Evolutionary conservation across 2,113 vertebrate genomes (phyloP), one percentile per base, ranked within the genome.

Genomic region (Oreochromis tanganicae): DNA sequence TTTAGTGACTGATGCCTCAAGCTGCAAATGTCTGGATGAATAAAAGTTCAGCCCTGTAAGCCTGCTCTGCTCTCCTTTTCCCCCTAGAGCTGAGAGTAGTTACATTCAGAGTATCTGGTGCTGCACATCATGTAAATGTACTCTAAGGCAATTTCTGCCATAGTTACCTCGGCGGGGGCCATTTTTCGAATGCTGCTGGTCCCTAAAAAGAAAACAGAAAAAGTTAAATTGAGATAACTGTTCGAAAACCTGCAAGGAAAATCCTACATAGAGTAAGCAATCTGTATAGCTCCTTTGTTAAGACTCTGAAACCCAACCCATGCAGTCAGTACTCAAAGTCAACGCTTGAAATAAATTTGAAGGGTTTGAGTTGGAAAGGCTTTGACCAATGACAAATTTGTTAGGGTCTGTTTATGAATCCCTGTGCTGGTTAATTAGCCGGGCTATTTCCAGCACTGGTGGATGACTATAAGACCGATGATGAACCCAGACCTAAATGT

Each of bases 171-270:
- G 75, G 95, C 85, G 13, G 95, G 90, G 38, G 94, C 94, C 94
- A 96, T 94, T 94, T 96, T 97, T 68, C 95, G 93, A 90, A 94
- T 92, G 71, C 95, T 94, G 88, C 94, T 96, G 84, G 95, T 94
- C 83, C 96, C 97, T 97, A 66, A 81, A 75, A 16, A 84, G 9
- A 92, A 19, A 91, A 75, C 83, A 86, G 50, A 83, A 68, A 36
- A 88, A 38, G n/a, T 86, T 79, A 27, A 78, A 56, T 19, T 43
- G 63, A 38, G 34, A 68, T 68, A 68, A 68, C 34, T 68, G 10
- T 34, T 38, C 0, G 4, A 38, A 66, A 66, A 66, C 34, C 61
- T 38, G 63, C 34, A 41, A 68, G 63, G 6, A 38, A 68, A 68
- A 41, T 68, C 19, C 10, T 68, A 68, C 34, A 68, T 38, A 68